A percentile compares a stretch with the other conserved stretches of the same genome.
phyloP scores from a whole-genome alignment of 2,888 invertebrate genomes.

The Scaeva pyrastri region DNA sequence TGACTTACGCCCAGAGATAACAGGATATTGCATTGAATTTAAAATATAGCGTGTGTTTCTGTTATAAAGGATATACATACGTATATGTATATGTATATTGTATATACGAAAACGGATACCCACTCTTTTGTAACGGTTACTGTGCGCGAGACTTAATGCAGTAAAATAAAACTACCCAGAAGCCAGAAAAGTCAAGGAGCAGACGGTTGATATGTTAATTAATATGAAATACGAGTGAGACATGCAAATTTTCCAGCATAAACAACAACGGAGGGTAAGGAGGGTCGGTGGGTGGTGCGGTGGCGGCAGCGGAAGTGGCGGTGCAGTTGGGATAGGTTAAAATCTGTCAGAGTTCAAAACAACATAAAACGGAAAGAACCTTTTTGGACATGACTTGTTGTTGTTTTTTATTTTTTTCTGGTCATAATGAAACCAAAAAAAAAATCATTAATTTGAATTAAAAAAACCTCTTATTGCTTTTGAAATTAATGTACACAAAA shows the following conservation, averaged over 20 bases:
- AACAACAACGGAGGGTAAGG: background rate
- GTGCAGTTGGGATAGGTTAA: background rate
- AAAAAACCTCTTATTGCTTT: slow-evolving; percentile 38
- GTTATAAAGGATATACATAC: background rate
- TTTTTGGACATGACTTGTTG: background rate
- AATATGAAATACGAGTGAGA: slow-evolving; percentile 62
- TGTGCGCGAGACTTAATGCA: slow-evolving; percentile 60
- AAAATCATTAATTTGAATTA: slow-evolving; percentile 50
- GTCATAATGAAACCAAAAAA: background rate
- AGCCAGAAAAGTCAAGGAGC: slow-evolving; percentile 31
- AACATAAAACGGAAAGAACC: background rate
- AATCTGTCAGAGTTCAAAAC: slow-evolving; percentile 13
- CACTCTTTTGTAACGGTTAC: slow-evolving; percentile 41
- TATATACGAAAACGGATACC: background rate
- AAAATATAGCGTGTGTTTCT: slow-evolving; percentile 55
- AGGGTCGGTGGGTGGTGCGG: background rate
- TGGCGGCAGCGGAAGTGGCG: no score
- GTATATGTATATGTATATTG: background rate
- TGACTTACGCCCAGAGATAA: slow-evolving; percentile 72
- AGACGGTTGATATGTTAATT: slow-evolving; percentile 74
- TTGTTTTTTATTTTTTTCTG: background rate
- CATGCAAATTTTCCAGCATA: slow-evolving; percentile 45
- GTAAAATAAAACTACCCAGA: slow-evolving; percentile 57
- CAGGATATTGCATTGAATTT: slow-evolving; percentile 74
- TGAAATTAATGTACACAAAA: background rate